Percentiles rank a stretch among this genome's conserved stretches.
Conservation (phyloP, 2,113 vertebrate genomes). For the Microtus oregoni region DNA sequence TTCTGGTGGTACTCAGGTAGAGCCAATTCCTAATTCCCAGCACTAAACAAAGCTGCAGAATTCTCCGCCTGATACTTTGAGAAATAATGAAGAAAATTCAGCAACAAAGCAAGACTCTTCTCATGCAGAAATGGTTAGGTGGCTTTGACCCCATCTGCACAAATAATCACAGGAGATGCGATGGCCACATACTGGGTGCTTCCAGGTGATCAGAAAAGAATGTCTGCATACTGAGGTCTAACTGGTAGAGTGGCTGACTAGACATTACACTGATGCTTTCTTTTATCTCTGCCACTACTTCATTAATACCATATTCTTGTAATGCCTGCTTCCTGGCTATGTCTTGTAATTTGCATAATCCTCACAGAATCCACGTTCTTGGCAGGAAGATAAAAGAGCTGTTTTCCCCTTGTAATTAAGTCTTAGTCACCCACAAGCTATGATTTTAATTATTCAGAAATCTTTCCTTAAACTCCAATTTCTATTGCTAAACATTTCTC, state of each 20-base stretch:
- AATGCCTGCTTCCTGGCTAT: background rate
- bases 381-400: constrained; percentile 28
- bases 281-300: background rate
- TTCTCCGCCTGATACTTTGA: constrained; percentile 96
- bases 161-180: constrained; percentile 94
- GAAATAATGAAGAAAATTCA: constrained; percentile 96
- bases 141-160: constrained; percentile 97
- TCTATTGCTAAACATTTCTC: constrained; percentile 96
- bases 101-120: constrained; percentile 84
- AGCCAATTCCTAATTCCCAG: constrained; percentile 95
- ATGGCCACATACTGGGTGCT: constrained; percentile 93
- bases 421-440: constrained; percentile 99
- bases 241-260: constrained; percentile 91
- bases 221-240: constrained; percentile 94
- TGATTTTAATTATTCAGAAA: constrained; percentile 96
- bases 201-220: constrained; percentile 93
- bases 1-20: constrained; percentile 94
- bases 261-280: background rate
- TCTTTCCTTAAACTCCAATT: constrained; percentile 96
- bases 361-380: background rate
- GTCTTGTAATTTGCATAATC: constrained; percentile 16
- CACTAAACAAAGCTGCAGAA: constrained; percentile 91
- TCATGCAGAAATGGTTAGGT: constrained; percentile 61
- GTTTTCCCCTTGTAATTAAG: constrained; percentile 96
- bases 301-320: background rate